Percentiles rank a stretch among this genome's conserved stretches.
Conservation (phyloP, 2,113 vertebrate species). For the Malaclemys terrapin region DNA sequence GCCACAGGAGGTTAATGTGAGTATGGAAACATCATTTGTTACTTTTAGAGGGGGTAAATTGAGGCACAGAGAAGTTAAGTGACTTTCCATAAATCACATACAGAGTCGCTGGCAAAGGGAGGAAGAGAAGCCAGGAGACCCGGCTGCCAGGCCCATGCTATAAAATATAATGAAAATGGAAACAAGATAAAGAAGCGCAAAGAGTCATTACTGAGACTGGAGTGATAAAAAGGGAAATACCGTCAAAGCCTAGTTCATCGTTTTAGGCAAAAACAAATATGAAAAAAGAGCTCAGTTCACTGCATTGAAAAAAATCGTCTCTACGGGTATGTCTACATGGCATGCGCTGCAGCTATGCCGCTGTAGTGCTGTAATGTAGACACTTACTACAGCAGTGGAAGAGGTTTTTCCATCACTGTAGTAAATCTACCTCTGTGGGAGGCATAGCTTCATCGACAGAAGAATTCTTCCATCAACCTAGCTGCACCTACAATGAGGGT, state of each 20-base stretch:
- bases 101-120: too few species aligned
- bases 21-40: not conserved
- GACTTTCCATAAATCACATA: not conserved
- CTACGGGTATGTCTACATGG: not conserved
- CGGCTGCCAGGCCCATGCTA: not conserved
- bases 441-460: too few species aligned
- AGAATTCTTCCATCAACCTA: not conserved
- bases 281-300: not conserved
- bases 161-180: not conserved
- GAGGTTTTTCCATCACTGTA: not conserved
- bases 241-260: not conserved
- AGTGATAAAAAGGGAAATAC: not conserved
- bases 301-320: not conserved
- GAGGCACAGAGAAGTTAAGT: not conserved
- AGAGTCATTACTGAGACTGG: not conserved
- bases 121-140: not conserved
- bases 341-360: not conserved
- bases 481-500: not conserved
- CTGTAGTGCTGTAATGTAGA: not conserved
- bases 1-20: not conserved
- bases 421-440: not conserved
- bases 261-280: not conserved
- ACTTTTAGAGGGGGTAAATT: not conserved
- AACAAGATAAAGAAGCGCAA: not conserved
- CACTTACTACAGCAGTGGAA: not conserved